Evolutionary conservation across 2,797 vertebrate genomes (phyloP), one percentile per base, ranked within the genome.

Genomic region (Coendou prehensilis): DNA sequence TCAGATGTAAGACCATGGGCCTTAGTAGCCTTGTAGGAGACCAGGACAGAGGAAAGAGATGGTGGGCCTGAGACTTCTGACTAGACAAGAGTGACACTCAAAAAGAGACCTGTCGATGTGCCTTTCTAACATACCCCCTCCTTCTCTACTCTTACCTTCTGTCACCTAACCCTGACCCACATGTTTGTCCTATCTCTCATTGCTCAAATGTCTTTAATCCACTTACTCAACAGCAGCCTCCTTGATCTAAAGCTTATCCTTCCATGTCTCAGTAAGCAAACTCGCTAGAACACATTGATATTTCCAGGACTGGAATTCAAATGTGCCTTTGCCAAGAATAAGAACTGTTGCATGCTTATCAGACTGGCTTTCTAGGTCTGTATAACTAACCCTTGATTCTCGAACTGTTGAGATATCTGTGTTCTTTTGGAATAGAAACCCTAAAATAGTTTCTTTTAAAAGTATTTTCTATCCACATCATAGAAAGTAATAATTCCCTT

Each of bases 391-490:
- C 2, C n/a, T 63, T 4, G 23, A 75, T 85, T 78, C 41, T 94
- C 75, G 56, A 20, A 89, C 37, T 33, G 56, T 28, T 90, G 61
- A 93, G 28, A 59, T 57, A 47, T 9, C 57, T 4, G 30, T 78
- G 50, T 78, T 56, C 47, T 80, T 93, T 57, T 73, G 33, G 41
- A 67, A 92, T 17, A 88, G 20, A 91, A 88, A 0, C 20, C 37
- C 75, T 45, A n/a, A 56, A 92, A 93, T 18, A 63, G n/a, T 56
- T 81, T 90, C 15, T 57, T 93, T 76, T 75, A 23, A 89, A 92
- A 88, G 69, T 14, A 80, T 64, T 95, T 94, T n/a, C 33, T 69
- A 9, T n/a, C 5, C 64, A 69, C 7, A 41, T 71, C 23, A 95
- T 26, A 92, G 2, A 80, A 87, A 11, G 59, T 26, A 84, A 75